phyloP scores from a whole-genome alignment of 2,888 invertebrate genomes.

The Stenurella melanura region DNA sequence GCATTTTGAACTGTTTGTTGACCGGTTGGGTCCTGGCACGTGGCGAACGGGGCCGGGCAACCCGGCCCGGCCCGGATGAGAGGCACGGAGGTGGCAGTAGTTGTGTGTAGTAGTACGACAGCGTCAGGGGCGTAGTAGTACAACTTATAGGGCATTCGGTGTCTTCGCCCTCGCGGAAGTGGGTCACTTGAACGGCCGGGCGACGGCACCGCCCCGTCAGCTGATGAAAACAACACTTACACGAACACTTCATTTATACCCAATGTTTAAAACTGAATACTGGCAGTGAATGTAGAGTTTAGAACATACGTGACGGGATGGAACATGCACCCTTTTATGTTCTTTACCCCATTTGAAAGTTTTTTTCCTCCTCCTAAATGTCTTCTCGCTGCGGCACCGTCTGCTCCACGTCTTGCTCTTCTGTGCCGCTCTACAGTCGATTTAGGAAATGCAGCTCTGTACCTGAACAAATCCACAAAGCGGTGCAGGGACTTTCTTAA shows the following conservation, averaged over 20 bases:
- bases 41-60: constrained; percentile 13
- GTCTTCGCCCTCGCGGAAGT: constrained; percentile 66
- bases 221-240: constrained; percentile 59
- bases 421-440: constrained; percentile 46
- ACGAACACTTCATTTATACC: constrained; percentile 53
- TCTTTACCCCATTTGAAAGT: constrained; percentile 44
- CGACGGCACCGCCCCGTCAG: constrained; percentile 60
- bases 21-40: constrained; percentile 31
- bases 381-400: constrained; percentile 13
- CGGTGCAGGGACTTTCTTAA: constrained; percentile 58
- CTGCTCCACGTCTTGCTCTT: constrained; percentile 17
- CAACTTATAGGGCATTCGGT: constrained; percentile 56
- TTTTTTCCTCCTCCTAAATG: constrained; percentile 17
- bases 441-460: constrained; percentile 50
- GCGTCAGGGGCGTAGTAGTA: constrained; percentile 51
- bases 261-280: constrained; percentile 62
- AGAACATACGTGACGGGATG: constrained; percentile 55
- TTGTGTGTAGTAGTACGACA: constrained; percentile 45
- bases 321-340: constrained; percentile 48
- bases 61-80: constrained; percentile 31
- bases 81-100: constrained; percentile 44
- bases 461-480: constrained; percentile 57
- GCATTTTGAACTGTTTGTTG: constrained; percentile 40
- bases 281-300: constrained; percentile 71
- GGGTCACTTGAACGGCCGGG: constrained; percentile 65